phyloP scores from a whole-genome alignment of 2,888 invertebrate species.

The Chrysopilus asiliformis region DNA sequence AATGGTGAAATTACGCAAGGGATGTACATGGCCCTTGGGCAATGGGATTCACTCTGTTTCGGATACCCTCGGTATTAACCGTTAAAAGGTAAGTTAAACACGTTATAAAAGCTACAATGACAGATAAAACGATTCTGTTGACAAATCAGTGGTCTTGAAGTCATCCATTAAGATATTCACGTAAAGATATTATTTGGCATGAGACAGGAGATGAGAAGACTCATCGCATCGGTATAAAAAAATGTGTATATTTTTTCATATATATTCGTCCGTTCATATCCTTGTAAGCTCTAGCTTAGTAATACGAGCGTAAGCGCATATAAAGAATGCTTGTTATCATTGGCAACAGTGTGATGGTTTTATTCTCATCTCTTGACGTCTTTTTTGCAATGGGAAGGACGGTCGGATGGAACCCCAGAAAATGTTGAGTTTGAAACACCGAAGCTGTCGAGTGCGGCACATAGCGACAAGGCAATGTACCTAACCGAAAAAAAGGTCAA shows the following conservation, averaged over 20 bases:
- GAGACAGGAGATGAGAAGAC: too few relatives aligned
- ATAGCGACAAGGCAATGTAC: background rate
- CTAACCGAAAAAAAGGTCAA: conserved; percentile 31
- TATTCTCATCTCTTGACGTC: background rate
- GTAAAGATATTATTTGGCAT: too few relatives aligned
- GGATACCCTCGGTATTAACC: background rate
- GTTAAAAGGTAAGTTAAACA: conserved; percentile 1
- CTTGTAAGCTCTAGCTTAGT: too few relatives aligned
- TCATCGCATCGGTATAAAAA: too few relatives aligned
- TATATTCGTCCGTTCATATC: too few relatives aligned
- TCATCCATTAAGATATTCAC: too few relatives aligned
- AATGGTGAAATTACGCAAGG: background rate
- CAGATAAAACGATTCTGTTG: conserved; percentile 18
- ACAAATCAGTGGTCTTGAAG: conserved; percentile 21
- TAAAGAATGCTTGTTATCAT: too few relatives aligned
- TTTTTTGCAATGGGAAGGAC: background rate
- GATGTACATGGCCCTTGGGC: too few relatives aligned
- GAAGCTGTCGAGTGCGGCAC: background rate
- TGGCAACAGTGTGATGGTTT: too few relatives aligned
- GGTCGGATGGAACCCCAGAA: background rate
- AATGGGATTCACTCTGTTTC: background rate
- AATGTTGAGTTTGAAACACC: background rate
- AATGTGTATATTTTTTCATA: too few relatives aligned
- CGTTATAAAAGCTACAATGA: conserved; percentile 12
- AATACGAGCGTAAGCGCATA: too few relatives aligned